Evolutionary conservation across 2,888 invertebrate species (phyloP), one percentile per base, ranked within the genome.

Genomic region (Hylaea fasciaria): DNA sequence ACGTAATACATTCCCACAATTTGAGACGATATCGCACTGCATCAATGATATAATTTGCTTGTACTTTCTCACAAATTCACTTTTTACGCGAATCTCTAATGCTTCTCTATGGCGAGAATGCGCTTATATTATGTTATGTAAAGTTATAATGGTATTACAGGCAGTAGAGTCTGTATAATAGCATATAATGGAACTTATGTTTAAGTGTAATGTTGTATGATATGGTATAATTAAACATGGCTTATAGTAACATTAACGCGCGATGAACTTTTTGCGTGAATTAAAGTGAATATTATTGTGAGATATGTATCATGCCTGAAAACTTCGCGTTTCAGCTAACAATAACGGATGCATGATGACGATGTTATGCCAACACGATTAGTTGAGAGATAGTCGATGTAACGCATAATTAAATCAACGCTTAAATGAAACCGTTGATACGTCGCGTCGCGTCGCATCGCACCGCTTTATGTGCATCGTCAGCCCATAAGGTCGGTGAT

Each of bases 1-100:
- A 56, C 51, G 61, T 56, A 55, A 56, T 43, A 32, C 32, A 47
- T 61, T 61, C 61, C 61, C 61, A 61, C 61, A 61, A 61, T 61
- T 56, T 47, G 28, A 55, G 14, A 61, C 46, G 46, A 55, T 51
- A 60, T 43, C 14, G 46, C 55, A 51, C 61, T 29, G 43, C 44
- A 28, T 48, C 16, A 52, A 55, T 41, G 54, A 14, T 62, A 54
- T 64, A 60, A 60, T 64, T 60, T 48, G 45, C 32, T 46, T 53
- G 28, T 55, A 59, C 62, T 66, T 64, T 66, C 64, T 51, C 54
- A 32, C 55, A 50, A 64, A 57, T 55, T 61, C 55, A 52, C 29
- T 57, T 57, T 63, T 59, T 64, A 51, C 54, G 48, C 44, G 57
- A 64, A 62, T 64, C 46, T 56, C 39, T 51, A 52, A 46, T 57